These are phyloP conservation scores for Suricata suricatta DNA, from an alignment of 2,113 vertebrate genomes.

Conservation along the genomic window DNA sequence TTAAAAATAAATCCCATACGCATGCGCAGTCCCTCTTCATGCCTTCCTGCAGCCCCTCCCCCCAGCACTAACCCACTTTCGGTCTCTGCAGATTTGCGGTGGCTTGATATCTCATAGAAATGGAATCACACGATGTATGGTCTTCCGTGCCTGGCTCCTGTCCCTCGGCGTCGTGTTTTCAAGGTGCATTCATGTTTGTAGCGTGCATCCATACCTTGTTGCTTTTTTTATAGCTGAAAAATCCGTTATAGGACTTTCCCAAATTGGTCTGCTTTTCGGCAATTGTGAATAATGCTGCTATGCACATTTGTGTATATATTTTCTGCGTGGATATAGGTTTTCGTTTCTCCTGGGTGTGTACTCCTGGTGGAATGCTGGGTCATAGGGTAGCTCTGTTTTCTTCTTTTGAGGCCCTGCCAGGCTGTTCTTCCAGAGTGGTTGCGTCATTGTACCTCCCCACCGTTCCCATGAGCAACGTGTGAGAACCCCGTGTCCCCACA, in stretches of 20 bases:
- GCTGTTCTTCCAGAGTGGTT: not conserved
- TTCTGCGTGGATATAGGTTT: not conserved
- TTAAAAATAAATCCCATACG: not conserved
- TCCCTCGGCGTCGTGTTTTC: not conserved
- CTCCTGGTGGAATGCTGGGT: not conserved
- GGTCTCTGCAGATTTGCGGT: not conserved
- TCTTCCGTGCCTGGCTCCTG: not conserved
- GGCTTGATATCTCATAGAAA: not conserved
- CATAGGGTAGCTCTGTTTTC: not conserved
- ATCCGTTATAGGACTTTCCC: no score
- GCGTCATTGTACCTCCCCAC: not conserved
- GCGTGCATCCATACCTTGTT: not conserved
- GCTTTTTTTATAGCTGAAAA: not conserved
- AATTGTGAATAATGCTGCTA: not conserved
- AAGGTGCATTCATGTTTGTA: not conserved
- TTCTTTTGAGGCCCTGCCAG: not conserved
- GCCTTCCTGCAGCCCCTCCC: not conserved
- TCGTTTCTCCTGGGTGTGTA: not conserved
- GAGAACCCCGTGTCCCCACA: not conserved
- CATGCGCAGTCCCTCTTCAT: not conserved
- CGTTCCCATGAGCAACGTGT: no score
- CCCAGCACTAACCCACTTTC: not conserved
- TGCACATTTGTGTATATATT: no score
- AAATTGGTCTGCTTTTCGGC: not conserved
- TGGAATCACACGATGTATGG: accelerated